Evolutionary conservation across 2,797 vertebrate species (phyloP), one percentile per base, ranked within the genome.

Genomic region (Lagothrix lagotricha): DNA sequence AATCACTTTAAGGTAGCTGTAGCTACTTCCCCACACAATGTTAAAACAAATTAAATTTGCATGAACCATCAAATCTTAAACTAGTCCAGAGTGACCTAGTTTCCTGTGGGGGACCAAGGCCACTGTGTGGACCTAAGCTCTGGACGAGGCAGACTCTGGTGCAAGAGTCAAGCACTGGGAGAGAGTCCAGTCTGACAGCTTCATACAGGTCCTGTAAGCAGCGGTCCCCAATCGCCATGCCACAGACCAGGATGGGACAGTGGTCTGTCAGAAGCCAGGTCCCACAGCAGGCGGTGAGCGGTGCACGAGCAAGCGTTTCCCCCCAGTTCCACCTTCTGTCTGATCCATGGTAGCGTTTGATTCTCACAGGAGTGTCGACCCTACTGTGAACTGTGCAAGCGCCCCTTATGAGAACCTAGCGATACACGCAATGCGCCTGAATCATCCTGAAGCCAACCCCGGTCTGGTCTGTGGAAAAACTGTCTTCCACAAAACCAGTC

Each of bases 281-380:
- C 0, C 7, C 33, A 67, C 15, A 67, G 33, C 64, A 67, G 64
- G 64, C n/a, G 64, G 33, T n/a, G 33, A 67, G 33, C 64, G 19
- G 64, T 67, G 64, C 33, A 67, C 0, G 2, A 67, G 64, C 7
- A 67, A 67, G 64, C 7, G 4, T n/a, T n/a, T n/a, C 33, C 33
- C 7, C 61, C 7, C 17, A 67, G 7, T 7, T n/a, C 64, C 33
- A 67, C 33, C 33, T n/a, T 33, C 33, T 4, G 33, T 67, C 33
- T 0, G 7, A 67, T 22, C 15, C 61, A 17, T 15, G 8, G 61
- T 4, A 33, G 61, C 3, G 4, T n/a, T n/a, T 15, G 1, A 67
- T 67, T 39, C 30, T 64, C 33, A 67, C 7, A 67, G 64, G 33
- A 67, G 64, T 8, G 7, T 67, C 33, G 8, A n/a, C 4, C 64